A percentile compares a stretch with the other conserved stretches of the same genome.
Conservation (phyloP, 1,140 invertebrate genomes). For the Neotoxoptera formosana region DNA sequence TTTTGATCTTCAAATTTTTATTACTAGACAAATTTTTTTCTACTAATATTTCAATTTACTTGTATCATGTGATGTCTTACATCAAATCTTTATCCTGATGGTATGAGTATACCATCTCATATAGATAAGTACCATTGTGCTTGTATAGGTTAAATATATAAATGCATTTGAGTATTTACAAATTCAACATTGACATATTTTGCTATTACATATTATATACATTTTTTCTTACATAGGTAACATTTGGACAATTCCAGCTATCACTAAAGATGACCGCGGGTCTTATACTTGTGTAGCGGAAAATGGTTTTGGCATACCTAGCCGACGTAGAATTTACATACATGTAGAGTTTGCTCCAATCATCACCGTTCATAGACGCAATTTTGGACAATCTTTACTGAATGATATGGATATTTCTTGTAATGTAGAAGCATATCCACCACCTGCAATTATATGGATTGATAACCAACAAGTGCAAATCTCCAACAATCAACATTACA, state of each 20-base stretch:
- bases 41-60: too few species aligned
- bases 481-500: conserved; percentile 88
- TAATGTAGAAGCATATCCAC: conserved; percentile 90
- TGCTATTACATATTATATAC: background rate
- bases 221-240: conserved; percentile 73
- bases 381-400: conserved; percentile 85
- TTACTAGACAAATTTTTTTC: too few species aligned
- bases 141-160: background rate
- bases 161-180: background rate
- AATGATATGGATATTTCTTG: conserved; percentile 94
- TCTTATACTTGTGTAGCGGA: conserved; percentile 96
- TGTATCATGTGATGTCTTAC: too few species aligned
- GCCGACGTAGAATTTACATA: conserved; percentile 78
- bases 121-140: too few species aligned
- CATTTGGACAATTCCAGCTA: conserved; percentile 78
- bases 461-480: conserved; percentile 81
- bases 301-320: conserved; percentile 86
- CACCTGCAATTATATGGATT: conserved; percentile 85
- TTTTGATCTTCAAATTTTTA: too few species aligned
- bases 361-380: conserved; percentile 80
- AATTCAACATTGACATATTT: too few species aligned
- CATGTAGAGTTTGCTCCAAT: conserved; percentile 89
- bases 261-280: conserved; percentile 86
- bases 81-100: too few species aligned
- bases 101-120: too few species aligned